A percentile compares a stretch with the other conserved stretches of the same genome.
Evolutionary conservation across 2,888 invertebrate species (phyloP).

Genomic region (Dicroscelio sp.): DNA sequence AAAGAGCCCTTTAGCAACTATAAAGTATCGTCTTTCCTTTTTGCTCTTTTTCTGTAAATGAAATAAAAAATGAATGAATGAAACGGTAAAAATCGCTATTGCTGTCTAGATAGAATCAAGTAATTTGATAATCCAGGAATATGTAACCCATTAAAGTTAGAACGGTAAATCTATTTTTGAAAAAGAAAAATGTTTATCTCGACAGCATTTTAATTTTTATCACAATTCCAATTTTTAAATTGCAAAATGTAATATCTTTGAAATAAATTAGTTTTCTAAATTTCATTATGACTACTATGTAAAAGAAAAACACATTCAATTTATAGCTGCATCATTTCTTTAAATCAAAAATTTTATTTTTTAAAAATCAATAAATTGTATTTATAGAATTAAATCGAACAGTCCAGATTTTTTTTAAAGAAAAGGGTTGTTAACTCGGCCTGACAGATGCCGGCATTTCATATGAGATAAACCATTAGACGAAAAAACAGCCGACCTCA

Average conservation of each 20-base stretch:
- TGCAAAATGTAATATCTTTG: too few species aligned
- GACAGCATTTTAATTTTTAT: too few species aligned
- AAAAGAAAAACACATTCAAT: too few species aligned
- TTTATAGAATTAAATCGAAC: constrained; percentile 52
- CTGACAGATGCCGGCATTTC: constrained; percentile 84
- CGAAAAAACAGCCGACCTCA: constrained; percentile 87
- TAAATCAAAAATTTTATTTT: too few species aligned
- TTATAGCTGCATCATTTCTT: too few species aligned
- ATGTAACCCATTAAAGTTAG: too few species aligned
- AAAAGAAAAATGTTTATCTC: too few species aligned
- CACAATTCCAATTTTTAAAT: too few species aligned
- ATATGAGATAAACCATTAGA: constrained; percentile 90
- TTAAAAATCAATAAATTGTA: constrained; percentile 51
- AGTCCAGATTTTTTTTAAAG: constrained; percentile 64
- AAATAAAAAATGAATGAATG: constrained; percentile 56
- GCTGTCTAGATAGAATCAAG: constrained; percentile 53
- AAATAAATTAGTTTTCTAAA: too few species aligned
- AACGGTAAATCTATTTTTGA: too few species aligned
- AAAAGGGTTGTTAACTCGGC: constrained; percentile 85
- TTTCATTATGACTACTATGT: too few species aligned
- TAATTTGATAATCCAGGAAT: too few species aligned
- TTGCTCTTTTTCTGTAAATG: constrained; percentile 69
- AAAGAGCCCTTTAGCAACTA: constrained; percentile 88
- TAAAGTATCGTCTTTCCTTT: constrained; percentile 89
- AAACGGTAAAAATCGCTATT: constrained; percentile 66